Percentiles rank a stretch among this genome's conserved stretches.
These are phyloP conservation scores for Neoseiulus cucumeris DNA, from an alignment of 1,140 invertebrate species.

Conservation along the genomic window DNA sequence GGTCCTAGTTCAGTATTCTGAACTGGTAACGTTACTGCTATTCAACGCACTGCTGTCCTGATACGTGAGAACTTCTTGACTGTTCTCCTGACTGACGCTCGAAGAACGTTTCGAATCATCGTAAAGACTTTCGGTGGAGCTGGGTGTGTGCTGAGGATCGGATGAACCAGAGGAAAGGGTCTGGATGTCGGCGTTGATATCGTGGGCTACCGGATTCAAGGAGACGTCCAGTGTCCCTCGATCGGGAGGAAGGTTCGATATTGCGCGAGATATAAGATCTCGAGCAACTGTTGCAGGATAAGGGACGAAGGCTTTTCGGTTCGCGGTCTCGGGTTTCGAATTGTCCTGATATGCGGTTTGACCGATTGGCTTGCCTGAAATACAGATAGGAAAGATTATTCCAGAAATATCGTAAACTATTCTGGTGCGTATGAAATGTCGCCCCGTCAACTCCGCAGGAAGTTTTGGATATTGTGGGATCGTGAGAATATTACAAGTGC, in stretches of 20 bases:
- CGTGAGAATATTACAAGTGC: too few species aligned
- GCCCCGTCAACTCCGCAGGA: too few species aligned
- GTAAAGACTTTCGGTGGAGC: not conserved
- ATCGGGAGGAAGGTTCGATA: too few species aligned
- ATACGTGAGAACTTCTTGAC: not conserved
- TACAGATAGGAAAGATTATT: too few species aligned
- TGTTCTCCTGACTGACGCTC: not conserved
- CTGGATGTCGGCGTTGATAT: not conserved
- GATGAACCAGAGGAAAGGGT: not conserved
- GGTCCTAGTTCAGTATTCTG: not conserved
- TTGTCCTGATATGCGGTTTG: too few species aligned
- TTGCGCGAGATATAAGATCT: too few species aligned
- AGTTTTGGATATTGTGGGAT: too few species aligned
- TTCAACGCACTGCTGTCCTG: constrained; percentile 4
- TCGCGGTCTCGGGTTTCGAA: too few species aligned
- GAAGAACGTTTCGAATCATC: constrained; percentile 1
- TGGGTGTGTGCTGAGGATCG: not conserved
- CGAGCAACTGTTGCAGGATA: not conserved
- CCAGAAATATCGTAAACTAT: too few species aligned
- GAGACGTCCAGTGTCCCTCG: not conserved
- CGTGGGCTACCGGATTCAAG: not conserved
- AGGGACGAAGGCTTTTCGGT: not conserved
- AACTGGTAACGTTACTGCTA: not conserved
- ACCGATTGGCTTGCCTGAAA: too few species aligned
- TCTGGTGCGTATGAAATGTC: too few species aligned